These are phyloP conservation scores for Ophthalmolycus amberensis DNA, from an alignment of 2,113 vertebrate genomes.

Conservation along the genomic window DNA sequence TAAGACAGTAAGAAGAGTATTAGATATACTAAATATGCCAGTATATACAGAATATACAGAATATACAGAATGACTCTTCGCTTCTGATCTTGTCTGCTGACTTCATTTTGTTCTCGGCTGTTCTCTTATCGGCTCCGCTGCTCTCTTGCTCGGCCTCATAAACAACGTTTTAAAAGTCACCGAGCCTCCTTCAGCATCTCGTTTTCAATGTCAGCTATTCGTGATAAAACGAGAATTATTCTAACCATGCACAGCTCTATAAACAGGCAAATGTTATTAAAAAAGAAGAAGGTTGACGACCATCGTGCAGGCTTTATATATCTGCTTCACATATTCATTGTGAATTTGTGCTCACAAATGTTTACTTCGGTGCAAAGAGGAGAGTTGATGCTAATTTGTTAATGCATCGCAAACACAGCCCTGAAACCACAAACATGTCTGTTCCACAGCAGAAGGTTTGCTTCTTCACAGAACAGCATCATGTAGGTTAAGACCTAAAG, in stretches of 20 bases:
- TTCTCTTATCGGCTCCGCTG: constrained; percentile 41
- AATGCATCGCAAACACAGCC: too few species aligned
- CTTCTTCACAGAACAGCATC: too few species aligned
- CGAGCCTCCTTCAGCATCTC: neutral
- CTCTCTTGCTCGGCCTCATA: constrained; percentile 3
- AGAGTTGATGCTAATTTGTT: too few species aligned
- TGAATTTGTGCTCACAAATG: neutral
- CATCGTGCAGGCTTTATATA: neutral
- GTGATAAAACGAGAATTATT: neutral
- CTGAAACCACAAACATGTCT: too few species aligned
- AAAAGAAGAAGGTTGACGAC: neutral
- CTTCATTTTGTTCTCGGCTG: constrained; percentile 30
- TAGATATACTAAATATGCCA: too few species aligned
- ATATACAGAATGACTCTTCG: too few species aligned
- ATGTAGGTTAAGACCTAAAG: too few species aligned
- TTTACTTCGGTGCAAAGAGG: too few species aligned
- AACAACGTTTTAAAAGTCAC: constrained; percentile 18
- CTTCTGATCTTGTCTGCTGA: constrained; percentile 38
- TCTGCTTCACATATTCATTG: neutral
- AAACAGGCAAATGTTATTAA: neutral
- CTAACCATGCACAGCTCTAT: neutral
- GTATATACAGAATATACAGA: too few species aligned
- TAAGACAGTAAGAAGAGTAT: too few species aligned
- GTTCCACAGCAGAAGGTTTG: too few species aligned
- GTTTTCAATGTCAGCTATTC: neutral